A percentile compares a stretch with the other conserved stretches of the same genome.
phyloP scores from a whole-genome alignment of 2,888 invertebrate species.

The Neoascia interrupta region DNA sequence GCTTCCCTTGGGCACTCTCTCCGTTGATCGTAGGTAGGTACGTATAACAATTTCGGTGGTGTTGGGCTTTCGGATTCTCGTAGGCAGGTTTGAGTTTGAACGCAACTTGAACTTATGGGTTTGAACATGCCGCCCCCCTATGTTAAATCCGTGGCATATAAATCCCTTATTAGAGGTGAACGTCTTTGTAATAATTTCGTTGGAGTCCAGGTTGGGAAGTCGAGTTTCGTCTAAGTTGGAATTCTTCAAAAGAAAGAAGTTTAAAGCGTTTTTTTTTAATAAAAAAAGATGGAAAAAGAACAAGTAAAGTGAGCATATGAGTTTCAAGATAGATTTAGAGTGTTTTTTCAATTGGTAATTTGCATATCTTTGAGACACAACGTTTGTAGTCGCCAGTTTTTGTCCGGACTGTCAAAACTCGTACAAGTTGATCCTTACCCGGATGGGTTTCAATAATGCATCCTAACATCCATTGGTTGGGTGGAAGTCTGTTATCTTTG shows the following conservation, averaged over 20 bases:
- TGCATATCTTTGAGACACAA: constrained; percentile 36
- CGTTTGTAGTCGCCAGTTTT: constrained; percentile 34
- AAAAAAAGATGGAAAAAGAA: not conserved
- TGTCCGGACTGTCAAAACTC: constrained; percentile 37
- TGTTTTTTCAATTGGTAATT: constrained; percentile 10
- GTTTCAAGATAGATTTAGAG: not conserved
- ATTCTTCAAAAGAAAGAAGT: too few relatives aligned
- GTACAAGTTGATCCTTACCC: constrained; percentile 47
- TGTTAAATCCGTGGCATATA: not conserved
- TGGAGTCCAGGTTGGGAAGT: too few relatives aligned
- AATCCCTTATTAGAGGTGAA: not conserved
- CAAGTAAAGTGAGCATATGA: not conserved
- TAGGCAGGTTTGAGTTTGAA: too few relatives aligned
- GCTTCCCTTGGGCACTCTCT: too few relatives aligned
- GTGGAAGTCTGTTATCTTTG: constrained; percentile 45
- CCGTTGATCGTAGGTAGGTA: too few relatives aligned
- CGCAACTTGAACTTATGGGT: too few relatives aligned
- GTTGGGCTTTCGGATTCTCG: too few relatives aligned
- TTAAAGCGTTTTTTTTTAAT: not conserved
- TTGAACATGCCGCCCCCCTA: constrained; percentile 1
- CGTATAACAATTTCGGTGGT: too few relatives aligned
- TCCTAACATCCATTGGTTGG: constrained; percentile 46
- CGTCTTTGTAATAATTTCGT: too few relatives aligned
- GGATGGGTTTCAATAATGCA: constrained; percentile 49
- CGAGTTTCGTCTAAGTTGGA: too few relatives aligned